Conservation (phyloP, 2,888 invertebrate genomes). For the Nemotelus nigrinus region DNA sequence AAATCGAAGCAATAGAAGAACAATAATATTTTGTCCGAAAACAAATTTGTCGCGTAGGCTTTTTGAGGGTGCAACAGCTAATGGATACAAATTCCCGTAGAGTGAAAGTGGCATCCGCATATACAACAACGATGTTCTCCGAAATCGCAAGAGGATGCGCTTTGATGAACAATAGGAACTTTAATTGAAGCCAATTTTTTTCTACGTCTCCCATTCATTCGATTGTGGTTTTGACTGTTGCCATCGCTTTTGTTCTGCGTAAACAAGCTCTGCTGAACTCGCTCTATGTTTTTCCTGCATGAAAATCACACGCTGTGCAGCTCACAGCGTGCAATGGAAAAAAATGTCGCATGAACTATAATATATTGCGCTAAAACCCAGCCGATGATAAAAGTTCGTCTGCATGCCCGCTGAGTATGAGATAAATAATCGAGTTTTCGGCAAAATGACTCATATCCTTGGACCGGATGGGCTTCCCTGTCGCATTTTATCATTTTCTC, state of each 20-base stretch:
- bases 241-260: background rate
- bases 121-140: background rate
- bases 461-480: constrained; percentile 1
- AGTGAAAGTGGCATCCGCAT: background rate
- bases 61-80: constrained; percentile 22
- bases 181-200: constrained; percentile 38
- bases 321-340: constrained; percentile 12
- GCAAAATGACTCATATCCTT: constrained; percentile 36
- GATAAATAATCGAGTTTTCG: constrained; percentile 40
- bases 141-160: constrained; percentile 11
- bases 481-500: background rate
- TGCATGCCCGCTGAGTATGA: constrained; percentile 33
- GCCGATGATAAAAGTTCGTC: constrained; percentile 28
- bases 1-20: background rate
- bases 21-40: constrained; percentile 27
- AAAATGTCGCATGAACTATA: constrained; percentile 24
- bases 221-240: constrained; percentile 4
- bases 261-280: no score
- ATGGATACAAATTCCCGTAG: constrained; percentile 9
- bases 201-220: background rate
- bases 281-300: background rate
- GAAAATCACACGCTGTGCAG: constrained; percentile 19
- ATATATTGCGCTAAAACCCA: constrained; percentile 11
- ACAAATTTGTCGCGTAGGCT: constrained; percentile 19
- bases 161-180: constrained; percentile 8